Evolutionary conservation across 92 coral and sea anemone genomes (phyloP), one percentile per base, ranked within the genome.

Genomic region (Bergia sp.): DNA sequence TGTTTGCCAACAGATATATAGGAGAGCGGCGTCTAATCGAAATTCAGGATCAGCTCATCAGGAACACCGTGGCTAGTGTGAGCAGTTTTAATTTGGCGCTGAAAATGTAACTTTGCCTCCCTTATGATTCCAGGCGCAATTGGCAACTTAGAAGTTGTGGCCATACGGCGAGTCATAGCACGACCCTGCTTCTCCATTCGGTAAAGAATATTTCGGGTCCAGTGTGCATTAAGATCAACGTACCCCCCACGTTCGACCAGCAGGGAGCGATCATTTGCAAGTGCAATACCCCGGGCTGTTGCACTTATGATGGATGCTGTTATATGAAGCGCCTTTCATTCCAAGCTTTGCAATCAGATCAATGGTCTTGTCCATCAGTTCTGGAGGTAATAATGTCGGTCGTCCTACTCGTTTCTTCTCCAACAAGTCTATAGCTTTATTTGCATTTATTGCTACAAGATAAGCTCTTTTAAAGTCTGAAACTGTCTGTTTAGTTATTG

Each of bases 41-140:
- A 65, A 65, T 65, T 65, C 72, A 65, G 72, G 0, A 65, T 65
- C 72, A 15, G 37, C 21, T 65, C 72, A 65, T 65, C 72, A 65
- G 72, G 72, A 65, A 65, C 72, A 65, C 72, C 21, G 72, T 69
- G 74, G 74, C 74, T 69, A 37, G 37, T 69, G 74, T 69, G 74
- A 69, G 9, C 74, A 69, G 37, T 69, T 69, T 69, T n/a, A 69
- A 69, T 20, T 69, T 69, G 74, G 40, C 39, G 74, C 40, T 69
- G 74, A 69, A 69, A 69, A 69, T n/a, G 36, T 69, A 69, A 69
- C 37, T 69, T 29, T 69, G 74, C 37, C 74, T 69, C 74, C 74
- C 74, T 69, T 69, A 69, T 69, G 40, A 5, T 69, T 69, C 74
- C 74, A 69, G 37, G 74, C 74, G 40, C 74, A 69, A 20, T 69